Evolutionary conservation across 2,888 invertebrate genomes (phyloP).

Genomic region (Argyresthia albistria): DNA sequence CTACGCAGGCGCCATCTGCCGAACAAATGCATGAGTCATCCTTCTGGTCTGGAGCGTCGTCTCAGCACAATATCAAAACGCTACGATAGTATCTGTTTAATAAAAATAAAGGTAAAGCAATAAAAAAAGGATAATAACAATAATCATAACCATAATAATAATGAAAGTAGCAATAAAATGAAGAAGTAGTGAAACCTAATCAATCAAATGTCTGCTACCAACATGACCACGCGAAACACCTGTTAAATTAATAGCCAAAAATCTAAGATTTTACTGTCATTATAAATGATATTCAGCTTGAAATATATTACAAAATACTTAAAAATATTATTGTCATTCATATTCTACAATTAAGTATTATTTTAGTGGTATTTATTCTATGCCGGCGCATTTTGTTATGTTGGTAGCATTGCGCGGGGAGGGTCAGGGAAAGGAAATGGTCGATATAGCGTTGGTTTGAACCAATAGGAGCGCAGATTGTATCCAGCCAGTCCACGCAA

Average conservation of each 20-base stretch:
- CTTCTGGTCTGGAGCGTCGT: no score
- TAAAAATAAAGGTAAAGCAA: no score
- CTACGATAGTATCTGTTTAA: no score
- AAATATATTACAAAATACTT: neutral
- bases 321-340: neutral
- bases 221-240: neutral
- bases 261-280: neutral
- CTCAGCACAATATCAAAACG: no score
- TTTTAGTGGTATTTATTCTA: neutral
- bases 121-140: no score
- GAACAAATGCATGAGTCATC: no score
- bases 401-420: slow-evolving; percentile 28
- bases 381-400: slow-evolving; percentile 12
- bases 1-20: no score
- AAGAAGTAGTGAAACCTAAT: no score
- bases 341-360: neutral
- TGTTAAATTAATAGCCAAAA: neutral
- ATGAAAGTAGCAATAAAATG: no score
- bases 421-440: slow-evolving; percentile 9
- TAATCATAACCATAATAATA: no score
- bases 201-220: neutral
- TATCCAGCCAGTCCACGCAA: neutral
- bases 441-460: slow-evolving; percentile 19
- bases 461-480: slow-evolving; percentile 36
- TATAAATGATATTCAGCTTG: neutral